Evolutionary conservation across 2,797 vertebrate species (phyloP), one percentile per base, ranked within the genome.

Genomic region (Rhyacichthys aspro): DNA sequence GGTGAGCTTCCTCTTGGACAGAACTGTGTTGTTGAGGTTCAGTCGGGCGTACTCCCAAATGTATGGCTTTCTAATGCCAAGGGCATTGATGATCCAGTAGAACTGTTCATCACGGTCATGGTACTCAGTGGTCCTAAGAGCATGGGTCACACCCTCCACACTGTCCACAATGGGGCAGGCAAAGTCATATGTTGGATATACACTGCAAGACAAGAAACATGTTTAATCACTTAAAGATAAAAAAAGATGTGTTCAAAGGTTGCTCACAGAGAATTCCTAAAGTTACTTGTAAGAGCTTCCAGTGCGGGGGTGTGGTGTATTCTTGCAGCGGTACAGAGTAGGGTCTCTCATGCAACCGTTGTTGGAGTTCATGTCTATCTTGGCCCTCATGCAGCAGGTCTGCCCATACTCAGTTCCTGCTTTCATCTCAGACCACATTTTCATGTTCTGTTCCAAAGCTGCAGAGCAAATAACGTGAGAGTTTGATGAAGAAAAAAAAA

Each of bases 111-210:
- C 98, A 5, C 98, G 91, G 74, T 99, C 98, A 12, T 99, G 98
- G 83, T 99, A 99, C 83, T 99, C 98, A 0, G 97, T 99, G 70
- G 98, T 99, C 72, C 98, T 93, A 12, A 99, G 88, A 5, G 97
- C 97, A 16, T 99, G 98, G 3, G 97, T 99, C 67, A 99, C 97
- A 0, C 93, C 96, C 89, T 99, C 98, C 56, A 98, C 67, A 71
- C 97, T 98, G 89, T 99, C 98, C 79, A 99, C 98, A 32, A 99
- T 98, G 47, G 98, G 98, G 76, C 98, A 99, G 72, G 97, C 98
- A 36, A 99, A 99, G 81, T 99, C 97, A 0, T 99, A 99, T 0
- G 97, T 99, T 11, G 98, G 98, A 83, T 99, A 99, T 73, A 97
- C 88, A 59, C 97, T 98, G 68, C 5, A 57, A 16, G 23, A 38